These are phyloP conservation scores for Campylomormyrus tamandua DNA, from an alignment of 2,113 vertebrate genomes.

Conservation along the genomic window DNA sequence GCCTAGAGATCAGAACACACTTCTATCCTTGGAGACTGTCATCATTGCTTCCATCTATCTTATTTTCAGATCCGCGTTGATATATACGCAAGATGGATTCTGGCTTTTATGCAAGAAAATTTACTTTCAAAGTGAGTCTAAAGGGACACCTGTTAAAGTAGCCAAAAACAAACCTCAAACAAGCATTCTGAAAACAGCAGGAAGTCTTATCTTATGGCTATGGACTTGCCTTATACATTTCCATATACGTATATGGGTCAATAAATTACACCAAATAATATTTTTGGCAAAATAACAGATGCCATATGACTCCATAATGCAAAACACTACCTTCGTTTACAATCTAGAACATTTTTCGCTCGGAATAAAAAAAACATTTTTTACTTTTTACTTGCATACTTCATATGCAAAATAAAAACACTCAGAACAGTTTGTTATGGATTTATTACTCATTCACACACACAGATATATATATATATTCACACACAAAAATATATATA, in stretches of 20 bases:
- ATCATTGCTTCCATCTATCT: background rate
- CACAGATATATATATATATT: background rate
- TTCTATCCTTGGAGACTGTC: background rate
- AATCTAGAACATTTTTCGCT: background rate
- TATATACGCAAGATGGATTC: background rate
- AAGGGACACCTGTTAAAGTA: background rate
- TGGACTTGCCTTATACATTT: background rate
- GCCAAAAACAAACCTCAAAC: background rate
- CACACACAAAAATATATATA: background rate
- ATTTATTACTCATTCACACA: background rate
- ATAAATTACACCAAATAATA: background rate
- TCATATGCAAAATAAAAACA: background rate
- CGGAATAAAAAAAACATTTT: background rate
- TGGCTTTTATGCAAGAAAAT: background rate
- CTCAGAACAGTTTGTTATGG: background rate
- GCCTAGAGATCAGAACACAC: background rate
- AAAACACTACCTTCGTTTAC: background rate
- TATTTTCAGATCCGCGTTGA: background rate
- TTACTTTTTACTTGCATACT: background rate
- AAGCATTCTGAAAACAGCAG: background rate
- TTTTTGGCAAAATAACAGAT: background rate
- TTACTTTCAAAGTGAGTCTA: background rate
- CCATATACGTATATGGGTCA: background rate
- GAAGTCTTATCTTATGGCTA: background rate
- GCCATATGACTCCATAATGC: background rate